Evolutionary conservation across 64 coral and sea anemone genomes (phyloP), one percentile per base, ranked within the genome.

Genomic region (Porites australiensis): DNA sequence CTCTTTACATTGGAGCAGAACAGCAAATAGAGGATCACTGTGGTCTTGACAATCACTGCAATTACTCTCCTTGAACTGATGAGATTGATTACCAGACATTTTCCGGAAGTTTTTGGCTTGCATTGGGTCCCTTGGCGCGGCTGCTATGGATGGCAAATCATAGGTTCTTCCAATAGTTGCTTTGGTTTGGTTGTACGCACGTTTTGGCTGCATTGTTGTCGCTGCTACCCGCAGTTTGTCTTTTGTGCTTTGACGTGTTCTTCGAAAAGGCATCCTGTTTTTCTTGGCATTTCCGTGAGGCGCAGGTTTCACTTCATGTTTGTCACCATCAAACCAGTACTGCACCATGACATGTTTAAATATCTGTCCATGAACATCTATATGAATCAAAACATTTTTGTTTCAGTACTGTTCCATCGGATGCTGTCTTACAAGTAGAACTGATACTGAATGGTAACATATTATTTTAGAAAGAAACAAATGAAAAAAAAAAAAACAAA

Each of bases 271-370:
- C 14, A 57, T 20, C 60, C 58, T 81, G 54, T 58, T 81, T 45
- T 79, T 79, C 53, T 79, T 79, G 48, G 77, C 77, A 79, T 79
- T 79, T 11, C 77, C 77, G 53, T 79, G 77, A 51, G 77, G 77
- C 53, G 19, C 19, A 11, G 53, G 77, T 50, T 50, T 53, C 58
- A 81, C 6, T 58, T 44, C 48, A 75, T 75, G 72, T 50, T 75
- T 75, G 72, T 14, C 37, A 13, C 72, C 72, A 75, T 44, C 7
- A 75, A 75, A 75, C 72, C 72, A 75, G 37, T 75, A 50, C 48
- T 75, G 72, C 2, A 75, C 72, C 72, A 75, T 50, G 48, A 75
- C 3, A 75, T 19, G 72, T 75, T 75, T 75, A 50, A 75, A 75
- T 19, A 75, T 75, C 37, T 75, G 72, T 75, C 72, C 72, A 75